A percentile compares a stretch with the other conserved stretches of the same genome.
These are phyloP conservation scores for Cheilosia vernalis DNA, from an alignment of 2,888 invertebrate species.

Conservation along the genomic window DNA sequence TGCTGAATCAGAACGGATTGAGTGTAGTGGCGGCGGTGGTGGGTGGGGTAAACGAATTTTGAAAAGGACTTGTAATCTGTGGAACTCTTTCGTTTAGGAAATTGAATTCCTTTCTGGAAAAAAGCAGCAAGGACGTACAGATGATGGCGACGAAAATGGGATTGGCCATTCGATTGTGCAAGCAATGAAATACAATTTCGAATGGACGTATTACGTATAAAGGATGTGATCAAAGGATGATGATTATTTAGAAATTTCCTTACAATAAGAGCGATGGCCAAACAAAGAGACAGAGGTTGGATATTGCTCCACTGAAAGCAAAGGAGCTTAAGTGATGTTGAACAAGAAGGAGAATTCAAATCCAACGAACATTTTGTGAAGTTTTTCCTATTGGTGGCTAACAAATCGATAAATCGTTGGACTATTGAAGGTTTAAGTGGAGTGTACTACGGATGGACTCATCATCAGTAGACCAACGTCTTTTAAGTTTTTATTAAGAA, in stretches of 20 bases:
- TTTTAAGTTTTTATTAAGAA: too few species aligned
- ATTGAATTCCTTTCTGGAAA: slow-evolving; percentile 35
- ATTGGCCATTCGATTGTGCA: slow-evolving; percentile 27
- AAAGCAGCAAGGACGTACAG: slow-evolving; percentile 14
- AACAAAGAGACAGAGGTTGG: not conserved
- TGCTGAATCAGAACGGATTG: slow-evolving; percentile 39
- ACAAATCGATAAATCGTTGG: too few species aligned
- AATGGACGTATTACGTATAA: slow-evolving; percentile 12
- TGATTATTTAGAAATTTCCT: slow-evolving; percentile 35
- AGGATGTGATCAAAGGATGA: slow-evolving; percentile 32
- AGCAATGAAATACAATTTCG: slow-evolving; percentile 22
- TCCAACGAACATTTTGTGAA: too few species aligned
- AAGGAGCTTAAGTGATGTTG: too few species aligned
- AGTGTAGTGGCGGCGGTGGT: too few species aligned
- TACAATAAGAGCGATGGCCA: slow-evolving; percentile 6
- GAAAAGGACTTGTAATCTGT: slow-evolving; percentile 8
- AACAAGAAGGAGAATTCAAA: too few species aligned
- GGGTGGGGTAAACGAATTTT: not conserved
- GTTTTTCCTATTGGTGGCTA: too few species aligned
- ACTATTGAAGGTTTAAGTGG: too few species aligned
- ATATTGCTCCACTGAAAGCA: too few species aligned
- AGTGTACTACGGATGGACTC: too few species aligned
- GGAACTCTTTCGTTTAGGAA: slow-evolving; percentile 29
- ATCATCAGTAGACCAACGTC: too few species aligned
- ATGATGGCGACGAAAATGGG: slow-evolving; percentile 27